phyloP scores from a whole-genome alignment of 2,888 invertebrate species.

The Andrena flavipes region DNA sequence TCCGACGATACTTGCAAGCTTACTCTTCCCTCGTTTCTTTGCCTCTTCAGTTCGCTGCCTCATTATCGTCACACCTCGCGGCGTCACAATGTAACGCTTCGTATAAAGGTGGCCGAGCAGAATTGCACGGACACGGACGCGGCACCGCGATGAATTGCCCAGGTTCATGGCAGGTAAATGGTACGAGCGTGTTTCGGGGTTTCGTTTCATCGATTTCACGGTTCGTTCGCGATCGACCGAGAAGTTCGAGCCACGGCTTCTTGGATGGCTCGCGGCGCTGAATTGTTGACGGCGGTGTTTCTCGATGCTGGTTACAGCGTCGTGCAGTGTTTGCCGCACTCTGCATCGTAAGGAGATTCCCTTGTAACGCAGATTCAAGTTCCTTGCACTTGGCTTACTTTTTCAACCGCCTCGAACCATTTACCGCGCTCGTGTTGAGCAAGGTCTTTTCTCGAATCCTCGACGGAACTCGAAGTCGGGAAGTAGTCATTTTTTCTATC shows the following conservation, averaged over 20 bases:
- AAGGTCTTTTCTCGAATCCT: not conserved
- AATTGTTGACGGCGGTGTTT: conserved; percentile 16
- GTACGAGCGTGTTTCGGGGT: conserved; percentile 39
- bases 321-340: not conserved
- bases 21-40: not conserved
- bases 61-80: conserved; percentile 27
- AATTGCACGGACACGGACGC: not conserved
- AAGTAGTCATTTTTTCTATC: too few species aligned
- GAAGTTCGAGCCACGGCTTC: conserved; percentile 21
- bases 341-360: conserved; percentile 19
- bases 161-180: conserved; percentile 33
- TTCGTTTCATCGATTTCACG: conserved; percentile 49
- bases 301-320: conserved; percentile 30
- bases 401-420: conserved; percentile 17
- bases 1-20: not conserved
- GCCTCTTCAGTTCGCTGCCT: not conserved
- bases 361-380: conserved; percentile 13
- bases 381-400: conserved; percentile 23
- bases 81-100: conserved; percentile 17
- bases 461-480: not conserved
- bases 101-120: conserved; percentile 11
- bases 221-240: conserved; percentile 48
- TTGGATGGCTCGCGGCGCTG: conserved; percentile 20
- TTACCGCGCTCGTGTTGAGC: not conserved
- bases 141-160: conserved; percentile 1